A percentile compares a stretch with the other conserved stretches of the same genome.
These are phyloP conservation scores for Eptesicus fuscus DNA, from an alignment of 2,113 vertebrate species.

Conservation along the genomic window DNA sequence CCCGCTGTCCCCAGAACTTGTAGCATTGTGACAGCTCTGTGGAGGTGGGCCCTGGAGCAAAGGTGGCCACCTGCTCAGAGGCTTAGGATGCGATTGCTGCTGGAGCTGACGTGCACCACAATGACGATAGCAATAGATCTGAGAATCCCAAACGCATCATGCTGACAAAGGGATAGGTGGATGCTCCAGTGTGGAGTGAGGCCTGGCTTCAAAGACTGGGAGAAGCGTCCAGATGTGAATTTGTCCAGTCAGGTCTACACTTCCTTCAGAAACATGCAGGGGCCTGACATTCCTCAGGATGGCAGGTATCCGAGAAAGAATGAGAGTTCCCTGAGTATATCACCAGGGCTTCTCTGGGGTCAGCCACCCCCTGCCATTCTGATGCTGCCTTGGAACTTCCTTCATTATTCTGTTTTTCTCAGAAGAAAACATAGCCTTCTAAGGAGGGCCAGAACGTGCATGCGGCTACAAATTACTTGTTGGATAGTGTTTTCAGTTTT, in stretches of 20 bases:
- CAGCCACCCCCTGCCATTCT: not conserved
- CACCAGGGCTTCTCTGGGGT: accelerated
- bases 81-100: not conserved
- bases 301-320: accelerated
- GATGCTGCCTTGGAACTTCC: not conserved
- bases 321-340: too few species aligned
- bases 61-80: not conserved
- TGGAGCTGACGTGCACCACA: not conserved
- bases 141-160: not conserved
- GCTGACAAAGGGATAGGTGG: not conserved
- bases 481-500: not conserved
- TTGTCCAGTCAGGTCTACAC: not conserved
- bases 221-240: not conserved
- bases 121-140: not conserved
- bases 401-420: not conserved
- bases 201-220: not conserved
- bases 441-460: not conserved
- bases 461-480: not conserved
- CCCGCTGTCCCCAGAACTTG: not conserved
- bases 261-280: not conserved
- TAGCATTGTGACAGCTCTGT: not conserved
- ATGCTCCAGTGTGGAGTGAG: not conserved
- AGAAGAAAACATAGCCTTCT: not conserved
- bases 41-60: not conserved
- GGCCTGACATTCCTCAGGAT: not conserved